These are phyloP conservation scores for Glossosoma conforme DNA, from an alignment of 1,140 invertebrate species.

Conservation along the genomic window DNA sequence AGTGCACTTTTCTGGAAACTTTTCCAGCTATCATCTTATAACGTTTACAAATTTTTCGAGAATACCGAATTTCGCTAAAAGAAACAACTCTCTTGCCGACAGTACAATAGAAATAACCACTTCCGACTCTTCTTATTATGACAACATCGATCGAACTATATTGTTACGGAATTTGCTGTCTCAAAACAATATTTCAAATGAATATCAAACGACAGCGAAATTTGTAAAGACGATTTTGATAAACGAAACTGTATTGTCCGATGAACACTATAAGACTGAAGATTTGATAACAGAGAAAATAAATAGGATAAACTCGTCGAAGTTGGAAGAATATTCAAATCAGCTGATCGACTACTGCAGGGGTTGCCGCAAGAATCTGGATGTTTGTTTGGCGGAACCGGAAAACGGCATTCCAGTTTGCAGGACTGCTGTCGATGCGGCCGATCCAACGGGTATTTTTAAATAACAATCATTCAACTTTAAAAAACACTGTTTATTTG, in stretches of 20 bases:
- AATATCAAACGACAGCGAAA: too few species aligned
- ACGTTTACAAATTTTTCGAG: constrained; percentile 20
- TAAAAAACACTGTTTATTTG: too few species aligned
- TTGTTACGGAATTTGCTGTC: constrained; percentile 3
- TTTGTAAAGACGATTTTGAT: too few species aligned
- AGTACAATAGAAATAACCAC: constrained; percentile 1
- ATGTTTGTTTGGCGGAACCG: constrained; percentile 63
- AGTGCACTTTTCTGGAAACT: constrained; percentile 22
- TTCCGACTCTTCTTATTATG: constrained; percentile 8
- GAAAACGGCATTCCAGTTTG: constrained; percentile 59
- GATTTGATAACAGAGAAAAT: constrained; percentile 9
- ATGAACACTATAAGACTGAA: constrained; percentile 28
- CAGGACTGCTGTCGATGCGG: constrained; percentile 50
- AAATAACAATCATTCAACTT: too few species aligned
- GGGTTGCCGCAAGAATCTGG: constrained; percentile 46
- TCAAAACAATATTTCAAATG: constrained; percentile 2
- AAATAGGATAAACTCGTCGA: constrained; percentile 7
- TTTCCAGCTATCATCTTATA: constrained; percentile 20
- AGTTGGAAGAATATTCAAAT: constrained; percentile 15
- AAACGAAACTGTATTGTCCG: too few species aligned
- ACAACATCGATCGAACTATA: constrained; percentile 12
- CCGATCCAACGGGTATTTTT: constrained; percentile 60
- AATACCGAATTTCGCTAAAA: too few species aligned
- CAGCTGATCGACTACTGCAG: constrained; percentile 36
- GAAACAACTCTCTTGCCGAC: too few species aligned